These are phyloP conservation scores for Chromoteleia sp. DNA, from an alignment of 2,888 invertebrate genomes.

Conservation along the genomic window DNA sequence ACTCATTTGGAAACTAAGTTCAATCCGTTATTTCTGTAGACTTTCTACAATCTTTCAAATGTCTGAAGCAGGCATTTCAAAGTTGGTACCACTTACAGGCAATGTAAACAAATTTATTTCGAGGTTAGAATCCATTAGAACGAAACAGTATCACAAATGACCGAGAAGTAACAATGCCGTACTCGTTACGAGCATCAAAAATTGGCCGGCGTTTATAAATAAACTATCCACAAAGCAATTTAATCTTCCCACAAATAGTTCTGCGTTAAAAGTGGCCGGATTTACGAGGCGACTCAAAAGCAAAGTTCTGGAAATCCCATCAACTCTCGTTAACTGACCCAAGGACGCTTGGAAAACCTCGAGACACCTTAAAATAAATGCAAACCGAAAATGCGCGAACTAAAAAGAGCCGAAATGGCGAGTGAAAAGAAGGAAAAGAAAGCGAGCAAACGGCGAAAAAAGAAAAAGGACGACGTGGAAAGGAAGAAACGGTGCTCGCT, in stretches of 20 bases:
- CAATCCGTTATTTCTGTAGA: too few species aligned
- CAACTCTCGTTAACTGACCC: constrained; percentile 31
- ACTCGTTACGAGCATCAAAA: neutral
- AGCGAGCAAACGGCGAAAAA: constrained; percentile 2
- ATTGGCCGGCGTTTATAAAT: too few species aligned
- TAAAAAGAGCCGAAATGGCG: constrained; percentile 6
- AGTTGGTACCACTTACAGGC: too few species aligned
- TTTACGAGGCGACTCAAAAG: constrained; percentile 22
- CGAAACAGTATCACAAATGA: too few species aligned
- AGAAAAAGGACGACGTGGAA: neutral
- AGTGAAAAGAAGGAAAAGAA: constrained; percentile 7
- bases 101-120: too few species aligned
- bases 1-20: too few species aligned
- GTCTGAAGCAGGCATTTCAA: too few species aligned
- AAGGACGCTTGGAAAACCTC: constrained; percentile 61
- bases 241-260: constrained; percentile 5
- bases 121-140: too few species aligned
- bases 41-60: too few species aligned
- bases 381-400: constrained; percentile 41
- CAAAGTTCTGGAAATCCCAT: constrained; percentile 36
- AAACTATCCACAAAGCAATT: neutral
- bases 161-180: too few species aligned
- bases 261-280: constrained; percentile 30
- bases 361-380: constrained; percentile 64
- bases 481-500: constrained; percentile 21